A percentile compares a stretch with the other conserved stretches of the same genome.
Evolutionary conservation across 2,888 invertebrate genomes (phyloP).

Genomic region (Noctuana brunneofusca): DNA sequence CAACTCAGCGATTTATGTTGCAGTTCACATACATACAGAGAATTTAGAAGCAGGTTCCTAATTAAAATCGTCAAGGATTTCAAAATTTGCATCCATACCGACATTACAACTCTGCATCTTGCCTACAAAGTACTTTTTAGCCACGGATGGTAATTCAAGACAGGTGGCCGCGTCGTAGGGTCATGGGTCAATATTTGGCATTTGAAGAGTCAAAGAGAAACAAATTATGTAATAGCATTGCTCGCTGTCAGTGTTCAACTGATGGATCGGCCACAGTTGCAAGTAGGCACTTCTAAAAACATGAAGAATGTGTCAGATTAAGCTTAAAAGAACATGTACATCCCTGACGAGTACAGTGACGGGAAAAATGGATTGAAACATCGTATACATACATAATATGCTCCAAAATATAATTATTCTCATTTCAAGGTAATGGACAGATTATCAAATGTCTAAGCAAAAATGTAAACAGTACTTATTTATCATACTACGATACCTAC

Average conservation of each 20-base stretch:
- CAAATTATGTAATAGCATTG: constrained; percentile 55
- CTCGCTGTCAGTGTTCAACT: not conserved
- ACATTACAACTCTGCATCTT: not conserved
- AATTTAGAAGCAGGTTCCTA: constrained; percentile 10
- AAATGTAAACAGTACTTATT: too few relatives aligned
- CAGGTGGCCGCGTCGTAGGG: constrained; percentile 58
- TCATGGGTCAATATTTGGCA: constrained; percentile 78
- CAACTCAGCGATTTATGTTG: constrained; percentile 9
- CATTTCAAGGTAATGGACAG: too few relatives aligned
- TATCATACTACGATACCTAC: too few relatives aligned
- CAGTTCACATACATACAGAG: constrained; percentile 10
- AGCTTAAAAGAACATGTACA: not conserved
- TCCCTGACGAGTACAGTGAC: not conserved
- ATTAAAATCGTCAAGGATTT: constrained; percentile 26
- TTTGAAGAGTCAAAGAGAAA: constrained; percentile 61
- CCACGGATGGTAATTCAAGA: constrained; percentile 45
- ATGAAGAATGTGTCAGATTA: not conserved
- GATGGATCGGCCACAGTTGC: constrained; percentile 33
- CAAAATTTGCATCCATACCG: constrained; percentile 20
- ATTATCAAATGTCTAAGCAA: too few relatives aligned
- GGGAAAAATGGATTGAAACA: not conserved
- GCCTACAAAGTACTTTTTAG: constrained; percentile 36
- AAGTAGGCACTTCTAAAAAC: not conserved
- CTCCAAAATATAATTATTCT: too few relatives aligned
- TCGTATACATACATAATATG: not conserved